Evolutionary conservation across 2,113 vertebrate genomes (phyloP).

Genomic region (Archocentrus centrarchus): DNA sequence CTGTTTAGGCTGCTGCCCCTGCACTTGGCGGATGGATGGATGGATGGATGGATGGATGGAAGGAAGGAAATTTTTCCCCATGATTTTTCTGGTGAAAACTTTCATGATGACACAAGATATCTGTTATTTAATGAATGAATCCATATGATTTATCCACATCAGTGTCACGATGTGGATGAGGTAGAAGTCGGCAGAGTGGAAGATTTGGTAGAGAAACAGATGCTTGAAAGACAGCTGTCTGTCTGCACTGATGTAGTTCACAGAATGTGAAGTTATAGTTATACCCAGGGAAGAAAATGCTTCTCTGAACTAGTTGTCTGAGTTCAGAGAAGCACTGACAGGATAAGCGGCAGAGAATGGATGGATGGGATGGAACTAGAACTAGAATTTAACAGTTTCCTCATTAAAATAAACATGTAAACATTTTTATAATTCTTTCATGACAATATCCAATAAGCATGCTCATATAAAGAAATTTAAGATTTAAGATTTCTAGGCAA

Average conservation of each 20-base stretch:
- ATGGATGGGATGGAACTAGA: too few relatives aligned
- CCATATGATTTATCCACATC: too few relatives aligned
- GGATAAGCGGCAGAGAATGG: too few relatives aligned
- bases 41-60: too few relatives aligned
- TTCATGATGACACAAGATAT: too few relatives aligned
- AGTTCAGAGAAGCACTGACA: too few relatives aligned
- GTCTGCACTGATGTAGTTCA: conserved; percentile 77
- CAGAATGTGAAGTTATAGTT: conserved; percentile 32
- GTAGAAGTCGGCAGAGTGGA: conserved; percentile 82
- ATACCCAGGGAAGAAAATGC: neutral
- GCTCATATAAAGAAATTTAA: neutral
- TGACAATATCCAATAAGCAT: neutral
- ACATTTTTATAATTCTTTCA: neutral
- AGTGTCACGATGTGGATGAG: conserved; percentile 93
- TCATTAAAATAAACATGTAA: neutral
- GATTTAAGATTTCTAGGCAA: neutral
- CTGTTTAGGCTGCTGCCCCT: too few relatives aligned
- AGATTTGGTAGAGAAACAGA: conserved; percentile 83
- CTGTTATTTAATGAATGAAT: too few relatives aligned
- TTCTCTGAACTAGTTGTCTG: neutral
- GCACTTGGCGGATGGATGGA: too few relatives aligned
- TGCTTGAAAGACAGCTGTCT: conserved; percentile 74
- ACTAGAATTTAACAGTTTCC: too few relatives aligned
- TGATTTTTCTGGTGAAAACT: too few relatives aligned
- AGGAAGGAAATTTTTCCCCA: too few relatives aligned